Evolutionary conservation across 1,140 invertebrate species (phyloP), one percentile per base, ranked within the genome.

Genomic region (Saccostrea glomerata): DNA sequence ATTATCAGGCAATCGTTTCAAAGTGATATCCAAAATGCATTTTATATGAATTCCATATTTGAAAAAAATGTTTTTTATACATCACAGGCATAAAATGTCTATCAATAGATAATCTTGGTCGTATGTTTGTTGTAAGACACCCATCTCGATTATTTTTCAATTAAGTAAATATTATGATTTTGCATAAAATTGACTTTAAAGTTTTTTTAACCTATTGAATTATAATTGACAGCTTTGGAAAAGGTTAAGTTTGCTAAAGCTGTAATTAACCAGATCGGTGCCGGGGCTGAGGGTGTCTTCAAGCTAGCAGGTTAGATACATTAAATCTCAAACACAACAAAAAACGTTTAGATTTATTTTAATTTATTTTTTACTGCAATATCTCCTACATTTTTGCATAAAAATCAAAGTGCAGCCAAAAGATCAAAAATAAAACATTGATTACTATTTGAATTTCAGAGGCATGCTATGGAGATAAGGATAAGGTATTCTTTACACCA

Each of bases 211-310:
- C 2, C 30, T 66, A 66, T 66, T 66, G 23, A 66, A 20, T 20
- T 15, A 36, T 36, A 9, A 3, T 77, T 25, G 30, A n/a, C 13
- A 77, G 70, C 70, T 13, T 9, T 77, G 25, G 25, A 15, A 25
- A 77, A 77, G 25, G 30, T 77, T 11, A 30, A 12, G 12, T 77
- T 77, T 36, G 23, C 70, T 36, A 77, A 77, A 36, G 70, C 70
- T 13, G 70, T 77, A 25, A 77, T 77, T 36, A 77, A 77, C 30
- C 9, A 77, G 70, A 77, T 77, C 17, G 70, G 70, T 30, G 15
- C 70, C 0, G 25, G 30, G 25, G 70, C 70, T 11, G 70, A 25
- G 30, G 70, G 25, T 7, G 13, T 77, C 15, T 77, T 77, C 70
- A 17, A 36, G 25, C 25, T 77, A 36, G 70, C 23, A 36, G 70